Conservation (phyloP, 2,113 vertebrate genomes). For the Manacus vitellinus region DNA sequence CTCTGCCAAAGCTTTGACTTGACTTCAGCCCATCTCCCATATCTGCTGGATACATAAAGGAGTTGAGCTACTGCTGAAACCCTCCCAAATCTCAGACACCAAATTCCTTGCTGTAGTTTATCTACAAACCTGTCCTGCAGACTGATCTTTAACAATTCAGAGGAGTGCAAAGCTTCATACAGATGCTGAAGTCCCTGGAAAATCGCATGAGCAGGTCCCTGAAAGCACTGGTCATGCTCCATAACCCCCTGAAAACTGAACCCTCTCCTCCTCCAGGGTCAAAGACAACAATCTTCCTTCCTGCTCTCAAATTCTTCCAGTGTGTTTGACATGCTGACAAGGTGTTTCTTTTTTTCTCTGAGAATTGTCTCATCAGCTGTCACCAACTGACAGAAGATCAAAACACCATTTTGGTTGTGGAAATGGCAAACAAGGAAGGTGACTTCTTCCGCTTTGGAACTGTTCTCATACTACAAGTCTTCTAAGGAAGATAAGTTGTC, state of each 20-base stretch:
- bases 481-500: not conserved
- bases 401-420: not conserved
- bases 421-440: not conserved
- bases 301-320: not conserved
- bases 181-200: not conserved
- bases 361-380: not conserved
- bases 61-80: not conserved
- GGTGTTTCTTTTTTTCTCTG: not conserved
- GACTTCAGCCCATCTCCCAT: not conserved
- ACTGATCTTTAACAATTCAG: fast-evolving
- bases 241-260: not conserved
- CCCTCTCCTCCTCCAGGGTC: fast-evolving
- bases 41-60: not conserved
- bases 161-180: not conserved
- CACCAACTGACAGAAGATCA: not conserved
- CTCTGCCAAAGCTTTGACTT: not conserved
- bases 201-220: not conserved
- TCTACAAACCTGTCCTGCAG: not conserved
- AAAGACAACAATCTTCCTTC: not conserved
- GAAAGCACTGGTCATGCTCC: not conserved
- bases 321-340: not conserved
- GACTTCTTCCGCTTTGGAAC: not conserved
- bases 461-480: not conserved
- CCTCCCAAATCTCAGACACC: not conserved
- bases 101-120: not conserved